Conservation (phyloP, 1,140 invertebrate genomes). For the Cyclargus thomasi region DNA sequence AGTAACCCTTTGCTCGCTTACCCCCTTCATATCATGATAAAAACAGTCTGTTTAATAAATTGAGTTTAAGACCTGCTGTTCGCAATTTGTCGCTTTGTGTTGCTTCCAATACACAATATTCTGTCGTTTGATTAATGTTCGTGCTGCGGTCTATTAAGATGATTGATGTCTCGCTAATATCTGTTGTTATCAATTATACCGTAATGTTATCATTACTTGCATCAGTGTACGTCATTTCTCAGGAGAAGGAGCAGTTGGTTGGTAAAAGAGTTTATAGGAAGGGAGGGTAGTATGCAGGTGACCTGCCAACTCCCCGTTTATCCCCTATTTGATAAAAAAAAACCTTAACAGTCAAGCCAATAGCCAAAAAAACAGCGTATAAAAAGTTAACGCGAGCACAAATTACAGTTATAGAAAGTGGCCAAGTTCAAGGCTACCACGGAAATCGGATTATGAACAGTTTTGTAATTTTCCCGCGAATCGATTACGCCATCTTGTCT, state of each 20-base stretch:
- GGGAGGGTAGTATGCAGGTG: too few relatives aligned
- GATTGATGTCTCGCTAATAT: slow-evolving; percentile 12
- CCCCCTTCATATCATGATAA: too few relatives aligned
- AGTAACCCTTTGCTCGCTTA: too few relatives aligned
- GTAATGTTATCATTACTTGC: neutral
- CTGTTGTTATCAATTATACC: neutral
- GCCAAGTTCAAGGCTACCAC: slow-evolving; percentile 1
- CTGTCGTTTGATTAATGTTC: slow-evolving; percentile 6
- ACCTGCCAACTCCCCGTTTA: too few relatives aligned
- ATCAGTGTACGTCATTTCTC: neutral
- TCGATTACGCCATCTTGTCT: slow-evolving; percentile 13
- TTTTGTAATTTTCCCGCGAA: slow-evolving; percentile 6
- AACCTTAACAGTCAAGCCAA: too few relatives aligned
- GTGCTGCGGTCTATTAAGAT: neutral
- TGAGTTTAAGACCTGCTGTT: too few relatives aligned
- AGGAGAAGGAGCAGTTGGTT: too few relatives aligned
- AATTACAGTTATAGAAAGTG: slow-evolving; percentile 1
- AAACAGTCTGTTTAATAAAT: neutral
- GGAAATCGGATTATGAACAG: neutral
- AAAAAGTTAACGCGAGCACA: neutral
- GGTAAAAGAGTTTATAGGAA: too few relatives aligned
- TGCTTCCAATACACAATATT: neutral
- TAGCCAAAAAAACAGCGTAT: neutral
- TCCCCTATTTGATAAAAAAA: too few relatives aligned
- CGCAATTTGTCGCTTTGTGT: neutral